Percentiles rank a stretch among this genome's conserved stretches.
These are phyloP conservation scores for Tinamus guttatus DNA, from an alignment of 2,113 vertebrate species.

Conservation along the genomic window DNA sequence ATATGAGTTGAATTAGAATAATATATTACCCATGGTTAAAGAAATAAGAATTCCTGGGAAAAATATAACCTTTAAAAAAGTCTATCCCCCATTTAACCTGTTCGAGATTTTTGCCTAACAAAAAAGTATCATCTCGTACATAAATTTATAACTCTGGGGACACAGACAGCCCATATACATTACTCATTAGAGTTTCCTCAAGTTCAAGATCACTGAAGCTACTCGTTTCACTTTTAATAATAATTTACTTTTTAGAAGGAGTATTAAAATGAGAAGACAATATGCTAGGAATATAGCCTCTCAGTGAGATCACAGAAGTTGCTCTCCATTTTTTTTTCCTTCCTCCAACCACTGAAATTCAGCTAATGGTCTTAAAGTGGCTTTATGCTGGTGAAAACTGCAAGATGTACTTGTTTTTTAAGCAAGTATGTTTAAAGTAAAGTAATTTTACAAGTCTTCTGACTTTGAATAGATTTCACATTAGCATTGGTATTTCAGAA, in stretches of 20 bases:
- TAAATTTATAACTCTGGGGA: conserved; percentile 46
- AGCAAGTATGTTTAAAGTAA: conserved; percentile 41
- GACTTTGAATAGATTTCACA: conserved; percentile 65
- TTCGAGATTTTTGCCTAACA: conserved; percentile 58
- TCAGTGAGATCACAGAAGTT: background rate
- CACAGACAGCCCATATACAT: background rate
- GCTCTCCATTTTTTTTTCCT: conserved; percentile 11
- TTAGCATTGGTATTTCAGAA: conserved; percentile 70
- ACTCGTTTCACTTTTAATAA: background rate
- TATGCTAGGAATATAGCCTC: background rate
- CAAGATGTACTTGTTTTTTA: background rate
- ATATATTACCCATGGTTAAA: conserved; percentile 64
- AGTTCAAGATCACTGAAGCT: background rate
- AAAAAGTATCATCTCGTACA: conserved; percentile 44
- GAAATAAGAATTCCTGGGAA: conserved; percentile 57
- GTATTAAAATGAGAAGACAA: conserved; percentile 22
- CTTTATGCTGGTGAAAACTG: conserved; percentile 10
- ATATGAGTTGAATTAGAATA: conserved; percentile 78
- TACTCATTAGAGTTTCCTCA: conserved; percentile 34
- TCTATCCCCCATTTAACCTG: conserved; percentile 60
- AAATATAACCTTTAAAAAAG: conserved; percentile 64
- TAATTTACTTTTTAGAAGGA: background rate
- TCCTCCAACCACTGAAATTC: conserved; percentile 11
- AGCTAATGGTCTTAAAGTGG: background rate
- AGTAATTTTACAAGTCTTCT: conserved; percentile 28